phyloP scores from a whole-genome alignment of 2,888 invertebrate genomes.

The Synergus japonicus region DNA sequence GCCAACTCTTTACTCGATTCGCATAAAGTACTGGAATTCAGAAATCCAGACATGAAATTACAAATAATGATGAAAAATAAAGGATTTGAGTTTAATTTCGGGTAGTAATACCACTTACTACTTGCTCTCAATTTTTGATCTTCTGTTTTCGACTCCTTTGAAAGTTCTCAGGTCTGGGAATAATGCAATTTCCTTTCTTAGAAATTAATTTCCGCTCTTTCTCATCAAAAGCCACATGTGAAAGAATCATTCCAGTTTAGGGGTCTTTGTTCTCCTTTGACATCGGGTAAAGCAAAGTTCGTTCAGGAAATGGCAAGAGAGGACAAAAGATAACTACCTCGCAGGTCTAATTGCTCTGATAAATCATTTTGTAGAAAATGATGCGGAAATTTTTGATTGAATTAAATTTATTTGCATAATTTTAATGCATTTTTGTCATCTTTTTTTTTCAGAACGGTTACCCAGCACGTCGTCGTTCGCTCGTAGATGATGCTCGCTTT shows the following conservation, averaged over 20 bases:
- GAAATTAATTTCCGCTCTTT: conserved; percentile 60
- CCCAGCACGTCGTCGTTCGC: conserved; percentile 94
- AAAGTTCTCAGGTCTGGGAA: conserved; percentile 48
- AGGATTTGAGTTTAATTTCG: too few species aligned
- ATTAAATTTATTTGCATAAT: not conserved
- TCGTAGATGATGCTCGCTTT: conserved; percentile 98
- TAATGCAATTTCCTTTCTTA: conserved; percentile 62
- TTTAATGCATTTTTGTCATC: not conserved
- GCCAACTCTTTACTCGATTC: conserved; percentile 55
- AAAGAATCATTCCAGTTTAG: conserved; percentile 20
- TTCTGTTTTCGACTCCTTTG: not conserved
- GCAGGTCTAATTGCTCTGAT: not conserved
- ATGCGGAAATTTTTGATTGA: too few species aligned
- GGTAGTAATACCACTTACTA: too few species aligned
- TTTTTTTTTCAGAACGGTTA: conserved; percentile 93
- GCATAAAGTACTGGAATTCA: conserved; percentile 31
- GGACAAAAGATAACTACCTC: not conserved
- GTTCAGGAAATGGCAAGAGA: not conserved
- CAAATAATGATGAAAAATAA: too few species aligned
- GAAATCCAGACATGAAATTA: not conserved
- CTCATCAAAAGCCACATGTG: conserved; percentile 23
- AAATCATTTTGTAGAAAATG: not conserved
- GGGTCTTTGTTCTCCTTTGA: conserved; percentile 29
- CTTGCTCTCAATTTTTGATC: not conserved
- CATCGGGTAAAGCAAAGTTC: conserved; percentile 2